Conservation (phyloP, 2,113 vertebrate species). For the Carollia perspicillata region DNA sequence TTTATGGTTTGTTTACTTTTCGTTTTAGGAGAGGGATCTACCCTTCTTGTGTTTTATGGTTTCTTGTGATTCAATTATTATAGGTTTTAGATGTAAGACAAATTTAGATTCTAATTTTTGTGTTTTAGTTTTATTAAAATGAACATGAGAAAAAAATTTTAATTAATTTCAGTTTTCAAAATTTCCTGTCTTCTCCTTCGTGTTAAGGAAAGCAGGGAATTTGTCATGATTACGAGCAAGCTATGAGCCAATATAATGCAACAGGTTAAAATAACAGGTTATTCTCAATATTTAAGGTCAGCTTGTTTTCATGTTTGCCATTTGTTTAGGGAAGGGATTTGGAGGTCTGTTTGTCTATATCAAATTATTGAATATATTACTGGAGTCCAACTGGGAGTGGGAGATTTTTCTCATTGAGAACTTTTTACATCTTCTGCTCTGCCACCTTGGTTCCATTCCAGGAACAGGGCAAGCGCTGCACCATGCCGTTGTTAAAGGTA, state of each 20-base stretch:
- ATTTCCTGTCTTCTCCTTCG: not conserved
- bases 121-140: not conserved
- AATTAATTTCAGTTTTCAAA: not conserved
- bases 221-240: not conserved
- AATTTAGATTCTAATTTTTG: constrained; percentile 20
- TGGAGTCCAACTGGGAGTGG: not conserved
- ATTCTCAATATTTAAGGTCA: not conserved
- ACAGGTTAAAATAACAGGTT: not conserved
- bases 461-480: not conserved
- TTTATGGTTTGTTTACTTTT: constrained; percentile 16
- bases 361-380: not conserved
- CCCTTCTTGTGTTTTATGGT: not conserved
- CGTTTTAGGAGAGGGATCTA: not conserved
- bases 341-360: not conserved
- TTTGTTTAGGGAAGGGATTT: not conserved
- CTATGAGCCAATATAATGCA: not conserved
- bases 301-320: not conserved
- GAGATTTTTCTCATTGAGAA: not conserved
- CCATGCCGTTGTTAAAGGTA: rapidly evolving
- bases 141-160: not conserved
- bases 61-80: not conserved
- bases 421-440: not conserved
- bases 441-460: not conserved
- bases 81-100: not conserved
- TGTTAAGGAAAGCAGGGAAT: not conserved